Conservation (phyloP, 2,888 invertebrate species). For the Acanthosepion esculentum region DNA sequence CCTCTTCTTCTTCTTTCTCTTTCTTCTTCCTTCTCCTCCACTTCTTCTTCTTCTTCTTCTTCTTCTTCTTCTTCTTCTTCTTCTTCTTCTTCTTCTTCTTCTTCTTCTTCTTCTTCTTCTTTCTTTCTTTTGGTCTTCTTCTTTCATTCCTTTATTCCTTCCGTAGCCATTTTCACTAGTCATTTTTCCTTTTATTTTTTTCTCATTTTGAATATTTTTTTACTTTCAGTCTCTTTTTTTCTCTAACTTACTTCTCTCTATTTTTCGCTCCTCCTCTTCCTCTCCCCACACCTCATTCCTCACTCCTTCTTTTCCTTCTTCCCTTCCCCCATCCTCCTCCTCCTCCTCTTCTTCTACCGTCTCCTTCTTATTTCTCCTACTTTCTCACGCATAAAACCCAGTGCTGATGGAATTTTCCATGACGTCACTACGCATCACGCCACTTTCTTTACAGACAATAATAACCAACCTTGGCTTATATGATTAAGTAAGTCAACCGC, state of each 20-base stretch:
- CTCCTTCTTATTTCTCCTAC: neutral
- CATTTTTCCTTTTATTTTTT: neutral
- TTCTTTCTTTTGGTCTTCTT: too few relatives aligned
- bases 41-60: neutral
- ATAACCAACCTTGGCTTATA: conserved; percentile 1
- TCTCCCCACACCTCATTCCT: neutral
- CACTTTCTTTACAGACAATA: conserved; percentile 33
- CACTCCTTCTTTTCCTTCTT: neutral
- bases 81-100: neutral
- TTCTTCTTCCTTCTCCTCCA: neutral
- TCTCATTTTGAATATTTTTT: neutral
- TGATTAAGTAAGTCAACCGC: conserved; percentile 33
- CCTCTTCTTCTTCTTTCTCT: neutral
- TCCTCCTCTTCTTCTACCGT: neutral
- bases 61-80: neutral
- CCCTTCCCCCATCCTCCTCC: neutral
- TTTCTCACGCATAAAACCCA: neutral
- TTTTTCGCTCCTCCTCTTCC: neutral
- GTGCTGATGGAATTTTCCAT: conserved; percentile 22
- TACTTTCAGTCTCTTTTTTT: neutral
- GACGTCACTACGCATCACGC: conserved; percentile 33
- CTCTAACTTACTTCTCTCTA: too few relatives aligned
- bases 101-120: neutral
- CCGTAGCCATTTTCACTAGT: neutral
- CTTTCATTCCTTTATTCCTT: neutral